A percentile compares a stretch with the other conserved stretches of the same genome.
These are phyloP conservation scores for Coelogynopora nodosa DNA, from an alignment of 2,888 invertebrate genomes.

Conservation along the genomic window DNA sequence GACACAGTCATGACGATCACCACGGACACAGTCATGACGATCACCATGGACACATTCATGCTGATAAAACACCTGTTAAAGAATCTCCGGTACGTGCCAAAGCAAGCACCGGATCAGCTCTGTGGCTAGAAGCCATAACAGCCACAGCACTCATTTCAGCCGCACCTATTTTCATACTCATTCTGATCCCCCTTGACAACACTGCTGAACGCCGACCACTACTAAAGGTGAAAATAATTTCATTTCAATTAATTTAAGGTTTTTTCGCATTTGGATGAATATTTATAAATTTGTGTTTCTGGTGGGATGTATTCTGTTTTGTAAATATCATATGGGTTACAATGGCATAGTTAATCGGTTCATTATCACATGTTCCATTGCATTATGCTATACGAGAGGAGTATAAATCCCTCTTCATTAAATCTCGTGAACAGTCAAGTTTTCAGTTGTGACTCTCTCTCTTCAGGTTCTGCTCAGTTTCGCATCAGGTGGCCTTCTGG, in stretches of 20 bases:
- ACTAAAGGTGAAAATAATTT: constrained; percentile 66
- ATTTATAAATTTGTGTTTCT: too few relatives aligned
- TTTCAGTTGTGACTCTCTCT: too few relatives aligned
- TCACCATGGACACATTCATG: constrained; percentile 42
- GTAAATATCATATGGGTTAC: too few relatives aligned
- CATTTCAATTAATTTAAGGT: background rate
- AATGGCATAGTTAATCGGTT: too few relatives aligned
- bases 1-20: constrained; percentile 46
- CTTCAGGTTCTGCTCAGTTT: constrained; percentile 63
- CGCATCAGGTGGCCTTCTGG: constrained; percentile 73
- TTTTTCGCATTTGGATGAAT: too few relatives aligned
- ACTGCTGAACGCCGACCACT: constrained; percentile 75
- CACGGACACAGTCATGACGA: constrained; percentile 46
- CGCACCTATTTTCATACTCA: constrained; percentile 85
- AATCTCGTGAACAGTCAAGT: too few relatives aligned
- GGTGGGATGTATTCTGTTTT: too few relatives aligned
- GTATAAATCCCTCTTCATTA: too few relatives aligned
- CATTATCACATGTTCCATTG: too few relatives aligned
- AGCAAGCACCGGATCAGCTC: constrained; percentile 52
- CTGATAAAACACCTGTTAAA: constrained; percentile 34
- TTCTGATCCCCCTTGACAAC: constrained; percentile 81
- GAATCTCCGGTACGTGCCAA: background rate
- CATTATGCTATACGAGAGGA: too few relatives aligned
- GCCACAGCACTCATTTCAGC: constrained; percentile 89
- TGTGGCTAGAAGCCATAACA: constrained; percentile 78